Conservation (phyloP, 2,888 invertebrate genomes). For the Cryptus armator region DNA sequence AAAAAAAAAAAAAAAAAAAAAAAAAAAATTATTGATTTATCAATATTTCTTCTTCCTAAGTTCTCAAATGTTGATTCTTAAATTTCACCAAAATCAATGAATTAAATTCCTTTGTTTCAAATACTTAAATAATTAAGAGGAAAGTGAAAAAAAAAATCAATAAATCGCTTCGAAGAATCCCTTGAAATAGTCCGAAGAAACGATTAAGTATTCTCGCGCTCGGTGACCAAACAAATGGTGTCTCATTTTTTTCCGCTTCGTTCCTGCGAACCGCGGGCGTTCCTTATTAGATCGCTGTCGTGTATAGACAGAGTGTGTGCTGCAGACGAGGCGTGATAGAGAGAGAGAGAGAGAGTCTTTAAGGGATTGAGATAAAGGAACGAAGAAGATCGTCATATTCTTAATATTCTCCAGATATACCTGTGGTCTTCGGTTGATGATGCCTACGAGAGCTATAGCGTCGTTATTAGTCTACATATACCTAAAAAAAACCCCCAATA, state of each 20-base stretch:
- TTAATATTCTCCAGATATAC: conserved; percentile 53
- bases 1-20: too few species aligned
- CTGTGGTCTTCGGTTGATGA: conserved; percentile 26
- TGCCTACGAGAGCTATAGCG: conserved; percentile 21
- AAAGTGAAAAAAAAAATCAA: conserved; percentile 40
- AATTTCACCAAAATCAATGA: too few species aligned
- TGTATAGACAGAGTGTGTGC: conserved; percentile 3
- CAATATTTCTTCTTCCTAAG: too few species aligned
- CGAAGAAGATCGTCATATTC: conserved; percentile 58
- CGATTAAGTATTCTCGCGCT: conserved; percentile 66
- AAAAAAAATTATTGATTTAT: too few species aligned
- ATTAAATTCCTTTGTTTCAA: too few species aligned
- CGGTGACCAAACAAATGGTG: conserved; percentile 60
- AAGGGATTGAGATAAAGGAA: conserved; percentile 60
- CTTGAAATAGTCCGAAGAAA: conserved; percentile 44
- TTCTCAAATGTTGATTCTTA: too few species aligned
- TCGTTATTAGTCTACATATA: conserved; percentile 44
- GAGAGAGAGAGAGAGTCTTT: conserved; percentile 54
- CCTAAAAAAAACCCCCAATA: conserved; percentile 5
- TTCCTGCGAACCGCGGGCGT: conserved; percentile 54
- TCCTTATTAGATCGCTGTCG: conserved; percentile 27
- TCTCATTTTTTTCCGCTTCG: conserved; percentile 53
- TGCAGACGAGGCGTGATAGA: conserved; percentile 32
- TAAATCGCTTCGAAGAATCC: conserved; percentile 43
- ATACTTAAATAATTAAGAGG: not conserved